These are phyloP conservation scores for Rhinolophus ferrumequinum DNA, from an alignment of 2,113 vertebrate species.

Conservation along the genomic window DNA sequence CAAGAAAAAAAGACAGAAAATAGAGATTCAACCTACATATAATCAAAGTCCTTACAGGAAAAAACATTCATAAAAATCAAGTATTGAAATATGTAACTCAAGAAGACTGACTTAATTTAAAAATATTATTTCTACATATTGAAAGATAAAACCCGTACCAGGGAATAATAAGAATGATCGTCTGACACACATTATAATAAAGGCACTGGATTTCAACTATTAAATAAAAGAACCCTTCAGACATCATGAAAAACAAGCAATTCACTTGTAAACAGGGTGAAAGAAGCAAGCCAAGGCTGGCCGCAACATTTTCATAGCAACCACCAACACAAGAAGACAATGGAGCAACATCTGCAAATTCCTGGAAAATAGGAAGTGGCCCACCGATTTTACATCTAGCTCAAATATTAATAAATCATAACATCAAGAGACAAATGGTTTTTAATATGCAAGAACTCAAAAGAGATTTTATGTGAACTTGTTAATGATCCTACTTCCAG, in stretches of 20 bases:
- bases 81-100: neutral
- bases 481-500: neutral
- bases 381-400: neutral
- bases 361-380: neutral
- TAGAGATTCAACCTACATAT: neutral
- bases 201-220: neutral
- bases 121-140: slow-evolving; percentile 15
- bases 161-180: neutral
- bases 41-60: neutral
- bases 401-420: neutral
- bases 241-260: neutral
- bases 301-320: neutral
- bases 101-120: neutral
- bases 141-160: neutral
- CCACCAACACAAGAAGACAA: neutral
- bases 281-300: neutral
- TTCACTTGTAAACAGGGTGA: neutral
- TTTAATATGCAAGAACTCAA: neutral
- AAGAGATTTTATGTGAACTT: neutral
- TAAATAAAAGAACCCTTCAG: neutral
- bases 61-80: neutral
- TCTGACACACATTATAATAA: neutral
- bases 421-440: neutral
- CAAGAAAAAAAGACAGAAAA: neutral
- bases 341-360: neutral